A percentile compares a stretch with the other conserved stretches of the same genome.
phyloP scores from a whole-genome alignment of 2,888 invertebrate genomes.

The Gymnocheta viridis region DNA sequence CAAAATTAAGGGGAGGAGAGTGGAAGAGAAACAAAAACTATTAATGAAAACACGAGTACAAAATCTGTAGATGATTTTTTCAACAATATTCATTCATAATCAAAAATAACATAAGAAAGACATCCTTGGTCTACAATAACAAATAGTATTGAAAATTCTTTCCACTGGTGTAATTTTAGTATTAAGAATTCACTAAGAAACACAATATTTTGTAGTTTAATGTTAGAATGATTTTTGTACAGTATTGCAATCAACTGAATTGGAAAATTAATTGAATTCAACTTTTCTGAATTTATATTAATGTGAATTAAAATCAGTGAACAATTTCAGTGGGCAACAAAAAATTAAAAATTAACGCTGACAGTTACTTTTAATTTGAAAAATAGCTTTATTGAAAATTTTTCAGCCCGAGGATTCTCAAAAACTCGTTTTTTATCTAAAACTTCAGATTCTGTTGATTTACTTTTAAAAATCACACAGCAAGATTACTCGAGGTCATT shows the following conservation, averaged over 20 bases:
- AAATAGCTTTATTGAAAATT: too few species aligned
- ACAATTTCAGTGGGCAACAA: neutral
- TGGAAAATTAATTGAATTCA: neutral
- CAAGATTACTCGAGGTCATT: too few species aligned
- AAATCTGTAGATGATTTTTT: neutral
- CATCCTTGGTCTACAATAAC: conserved; percentile 2
- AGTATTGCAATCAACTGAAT: neutral
- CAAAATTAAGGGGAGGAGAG: conserved; percentile 15
- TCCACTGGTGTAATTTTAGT: conserved; percentile 10
- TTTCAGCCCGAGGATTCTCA: too few species aligned
- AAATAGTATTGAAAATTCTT: neutral
- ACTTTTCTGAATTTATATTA: neutral
- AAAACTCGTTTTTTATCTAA: too few species aligned
- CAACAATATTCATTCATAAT: neutral
- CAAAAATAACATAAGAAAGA: neutral
- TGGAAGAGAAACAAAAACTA: neutral
- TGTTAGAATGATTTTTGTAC: neutral
- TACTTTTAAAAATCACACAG: too few species aligned
- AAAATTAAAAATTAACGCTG: too few species aligned
- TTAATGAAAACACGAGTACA: neutral
- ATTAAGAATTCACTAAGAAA: neutral
- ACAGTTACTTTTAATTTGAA: too few species aligned
- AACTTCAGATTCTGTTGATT: too few species aligned
- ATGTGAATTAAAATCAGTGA: neutral
- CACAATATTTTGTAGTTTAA: neutral